Base-by-base conservation (phyloP, 2,888 invertebrate species). In the Chalcis sispes region DNA sequence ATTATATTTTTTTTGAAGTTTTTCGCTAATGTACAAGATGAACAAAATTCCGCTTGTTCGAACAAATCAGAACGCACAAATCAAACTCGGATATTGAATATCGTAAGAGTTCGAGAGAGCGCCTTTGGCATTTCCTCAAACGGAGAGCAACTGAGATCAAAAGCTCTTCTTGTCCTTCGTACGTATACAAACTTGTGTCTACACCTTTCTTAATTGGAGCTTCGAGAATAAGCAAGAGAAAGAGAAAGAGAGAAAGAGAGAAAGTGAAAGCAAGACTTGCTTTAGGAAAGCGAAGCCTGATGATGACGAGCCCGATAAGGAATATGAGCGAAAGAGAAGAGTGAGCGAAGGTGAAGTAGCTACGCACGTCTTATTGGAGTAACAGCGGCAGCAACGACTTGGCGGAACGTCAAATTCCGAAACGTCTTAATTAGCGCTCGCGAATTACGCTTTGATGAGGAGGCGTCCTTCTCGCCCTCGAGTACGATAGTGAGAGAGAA, bases 351-450 rank as follows among this genome's bases (percentile, higher is more conserved):
- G 52, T 18, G 15, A 50, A 8, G 7, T 25, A 29, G 40, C 25
- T 15, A 32, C 1, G 40, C 42, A 32, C 62, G 70, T 69, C 59
- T 62, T 27, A 69, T 54, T 64, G 42, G 29, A 75, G 58, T 61
- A 32, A 59, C 56, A 66, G 61, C 66, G 42, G 54, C 29, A 75
- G 58, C 54, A 32, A 59, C 56, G 62, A 54, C 66, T 32, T 54
- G 61, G 66, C 46, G 56, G 20, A 61, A 66, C 72, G 61, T 67
- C 67, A 58, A 56, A 76, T 73, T 70, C 20, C 56, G 65, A 76
- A 78, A 76, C 66, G 76, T 70, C 71, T 71, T 76, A 78, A 78
- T 78, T 76, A 78, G 76, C 70, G 61, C 71, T 78, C 52, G 73
- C 62, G 76, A 52, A 78, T 74, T 78, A 66, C 66, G 64, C 70